These are phyloP conservation scores for Laterallus jamaicensis DNA, from an alignment of 2,113 vertebrate genomes.

Conservation along the genomic window DNA sequence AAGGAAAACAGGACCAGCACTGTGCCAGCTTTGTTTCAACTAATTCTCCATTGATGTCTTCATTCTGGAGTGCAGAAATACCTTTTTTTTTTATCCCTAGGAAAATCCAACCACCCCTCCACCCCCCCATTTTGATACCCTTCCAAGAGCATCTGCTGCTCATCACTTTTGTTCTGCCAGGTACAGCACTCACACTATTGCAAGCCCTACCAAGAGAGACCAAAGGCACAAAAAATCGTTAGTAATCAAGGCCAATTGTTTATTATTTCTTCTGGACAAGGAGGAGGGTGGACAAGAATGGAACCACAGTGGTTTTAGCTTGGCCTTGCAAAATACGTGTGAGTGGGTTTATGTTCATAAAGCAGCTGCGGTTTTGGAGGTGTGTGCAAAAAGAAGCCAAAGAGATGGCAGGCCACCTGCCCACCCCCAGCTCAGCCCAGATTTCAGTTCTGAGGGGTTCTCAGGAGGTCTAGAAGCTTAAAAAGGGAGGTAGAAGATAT, in stretches of 20 bases:
- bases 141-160: neutral
- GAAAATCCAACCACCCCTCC: neutral
- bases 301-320: fast-evolving
- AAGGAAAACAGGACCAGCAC: neutral
- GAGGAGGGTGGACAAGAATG: fast-evolving
- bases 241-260: fast-evolving
- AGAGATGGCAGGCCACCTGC: fast-evolving
- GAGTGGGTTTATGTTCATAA: neutral
- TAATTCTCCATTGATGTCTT: neutral
- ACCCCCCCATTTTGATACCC: fast-evolving
- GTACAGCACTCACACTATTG: neutral
- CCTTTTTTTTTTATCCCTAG: neutral
- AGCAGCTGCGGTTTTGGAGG: neutral
- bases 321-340: neutral
- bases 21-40: neutral
- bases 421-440: neutral
- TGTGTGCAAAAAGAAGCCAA: neutral
- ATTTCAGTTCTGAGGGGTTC: neutral
- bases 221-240: neutral
- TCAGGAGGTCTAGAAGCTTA: neutral
- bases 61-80: neutral
- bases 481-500: neutral
- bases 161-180: neutral
- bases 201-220: neutral
- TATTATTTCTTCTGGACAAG: neutral